phyloP scores from a whole-genome alignment of 2,888 invertebrate genomes.

The Corythucha ciliata region DNA sequence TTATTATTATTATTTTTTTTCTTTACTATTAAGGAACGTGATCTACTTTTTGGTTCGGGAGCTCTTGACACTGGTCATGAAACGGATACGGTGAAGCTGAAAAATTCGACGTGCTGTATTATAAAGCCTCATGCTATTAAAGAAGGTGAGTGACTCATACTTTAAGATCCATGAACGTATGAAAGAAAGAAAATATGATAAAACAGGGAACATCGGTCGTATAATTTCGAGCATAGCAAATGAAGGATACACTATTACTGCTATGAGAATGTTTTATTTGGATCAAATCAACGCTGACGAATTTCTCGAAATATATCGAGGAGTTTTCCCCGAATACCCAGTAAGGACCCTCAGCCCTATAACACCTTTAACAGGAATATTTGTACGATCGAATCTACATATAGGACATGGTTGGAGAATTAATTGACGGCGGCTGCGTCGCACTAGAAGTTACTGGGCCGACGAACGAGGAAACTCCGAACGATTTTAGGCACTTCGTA shows the following conservation, averaged over 20 bases:
- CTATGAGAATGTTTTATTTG: constrained; percentile 68
- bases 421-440: constrained; percentile 75
- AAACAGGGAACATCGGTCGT: constrained; percentile 49
- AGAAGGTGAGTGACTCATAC: constrained; percentile 48
- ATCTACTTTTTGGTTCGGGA: constrained; percentile 23
- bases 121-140: constrained; percentile 84
- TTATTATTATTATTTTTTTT: background rate
- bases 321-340: constrained; percentile 68
- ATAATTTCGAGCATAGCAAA: constrained; percentile 64
- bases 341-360: constrained; percentile 42
- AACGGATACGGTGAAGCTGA: constrained; percentile 32
- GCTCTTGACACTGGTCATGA: constrained; percentile 15
- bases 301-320: constrained; percentile 87
- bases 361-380: constrained; percentile 6
- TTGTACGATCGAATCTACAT: too few species aligned
- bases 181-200: too few species aligned
- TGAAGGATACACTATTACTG: constrained; percentile 68
- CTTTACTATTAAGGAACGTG: constrained; percentile 18
- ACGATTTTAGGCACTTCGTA: constrained; percentile 60
- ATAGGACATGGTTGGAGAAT: constrained; percentile 72
- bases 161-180: constrained; percentile 4
- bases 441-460: constrained; percentile 69
- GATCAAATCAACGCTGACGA: constrained; percentile 78
- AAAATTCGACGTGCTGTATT: constrained; percentile 67
- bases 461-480: constrained; percentile 45